Conservation (phyloP, 2,888 invertebrate genomes). For the Drosophila yooni region DNA sequence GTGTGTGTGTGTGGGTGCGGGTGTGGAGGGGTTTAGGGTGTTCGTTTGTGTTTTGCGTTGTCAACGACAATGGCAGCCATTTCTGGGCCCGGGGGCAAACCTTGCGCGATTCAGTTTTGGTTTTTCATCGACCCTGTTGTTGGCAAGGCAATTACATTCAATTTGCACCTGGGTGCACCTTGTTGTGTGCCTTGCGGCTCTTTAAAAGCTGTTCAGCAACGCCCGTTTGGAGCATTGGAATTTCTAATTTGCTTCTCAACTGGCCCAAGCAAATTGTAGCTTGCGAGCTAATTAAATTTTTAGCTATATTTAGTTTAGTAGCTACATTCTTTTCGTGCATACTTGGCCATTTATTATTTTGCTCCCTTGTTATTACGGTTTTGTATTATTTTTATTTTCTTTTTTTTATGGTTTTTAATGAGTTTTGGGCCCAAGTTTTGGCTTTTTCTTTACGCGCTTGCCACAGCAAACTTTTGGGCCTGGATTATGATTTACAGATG, state of each 20-base stretch:
- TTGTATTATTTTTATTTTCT: constrained; percentile 1
- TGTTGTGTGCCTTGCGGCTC: constrained; percentile 15
- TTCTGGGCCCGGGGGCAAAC: constrained; percentile 53
- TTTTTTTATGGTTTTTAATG: constrained; percentile 70
- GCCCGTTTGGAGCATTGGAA: constrained; percentile 23
- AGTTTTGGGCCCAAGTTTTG: constrained; percentile 58
- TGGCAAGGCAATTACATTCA: constrained; percentile 75
- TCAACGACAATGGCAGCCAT: constrained; percentile 68
- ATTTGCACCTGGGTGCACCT: constrained; percentile 64
- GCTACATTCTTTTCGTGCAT: not conserved
- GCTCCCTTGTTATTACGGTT: not conserved
- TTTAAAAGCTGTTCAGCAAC: constrained; percentile 39
- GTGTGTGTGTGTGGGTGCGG: constrained; percentile 10
- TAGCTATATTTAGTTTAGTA: constrained; percentile 30
- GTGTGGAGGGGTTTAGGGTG: not conserved
- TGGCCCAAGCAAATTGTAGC: constrained; percentile 57
- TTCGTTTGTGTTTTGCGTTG: constrained; percentile 38
- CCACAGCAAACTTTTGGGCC: constrained; percentile 39
- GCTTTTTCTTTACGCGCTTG: constrained; percentile 39
- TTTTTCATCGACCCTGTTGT: constrained; percentile 55
- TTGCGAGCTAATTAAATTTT: constrained; percentile 51
- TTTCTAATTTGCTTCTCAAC: constrained; percentile 53
- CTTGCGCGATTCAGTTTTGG: constrained; percentile 60
- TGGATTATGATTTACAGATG: constrained; percentile 27
- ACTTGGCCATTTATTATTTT: constrained; percentile 23